Evolutionary conservation across 2,888 invertebrate genomes (phyloP), one percentile per base, ranked within the genome.

Genomic region (Phaedon cochleariae): DNA sequence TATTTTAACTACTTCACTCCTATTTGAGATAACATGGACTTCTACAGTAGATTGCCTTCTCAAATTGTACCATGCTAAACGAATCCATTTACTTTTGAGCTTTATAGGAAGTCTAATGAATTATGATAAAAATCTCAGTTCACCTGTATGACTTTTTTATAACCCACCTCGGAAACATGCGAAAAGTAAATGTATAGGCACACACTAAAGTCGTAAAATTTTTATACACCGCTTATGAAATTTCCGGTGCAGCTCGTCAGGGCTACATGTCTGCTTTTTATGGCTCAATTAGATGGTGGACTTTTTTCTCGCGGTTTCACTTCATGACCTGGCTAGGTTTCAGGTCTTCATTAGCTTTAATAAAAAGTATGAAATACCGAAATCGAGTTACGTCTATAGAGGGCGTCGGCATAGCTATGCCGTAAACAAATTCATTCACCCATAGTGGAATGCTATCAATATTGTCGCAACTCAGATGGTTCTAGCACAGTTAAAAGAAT

Each of bases 181-280:
- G 26, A 45, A 29, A 26, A 22, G 37, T 37, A 46, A 22, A 20
- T 37, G 45, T 57, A 18, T 17, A 57, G 46, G 18, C 46, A 29
- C 26, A 57, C 29, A 57, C 57, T n/a, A 26, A 26, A 12, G 17
- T 57, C 45, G 22, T 57, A 45, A 57, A 45, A 57, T 26, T 57
- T 57, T 57, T 17, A 57, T 45, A 45, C 45, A 26, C 45, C 41
- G 45, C 22, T 46, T 57, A 57, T 57, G 57, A 57, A 41, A 45
- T 57, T 57, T 45, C 26, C 26, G 46, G 45, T 57, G 46, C 26
- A 57, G 15, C 37, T 57, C 55, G 55, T 57, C 45, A 45, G 15
- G 26, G 57, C 45, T 22, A 45, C 45, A 29, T 57, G 26, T 26
- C 57, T 57, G 26, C 12, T 31, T 41, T 57, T 57, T 57, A 57